phyloP scores from a whole-genome alignment of 2,888 invertebrate genomes.

The Seira ritae region DNA sequence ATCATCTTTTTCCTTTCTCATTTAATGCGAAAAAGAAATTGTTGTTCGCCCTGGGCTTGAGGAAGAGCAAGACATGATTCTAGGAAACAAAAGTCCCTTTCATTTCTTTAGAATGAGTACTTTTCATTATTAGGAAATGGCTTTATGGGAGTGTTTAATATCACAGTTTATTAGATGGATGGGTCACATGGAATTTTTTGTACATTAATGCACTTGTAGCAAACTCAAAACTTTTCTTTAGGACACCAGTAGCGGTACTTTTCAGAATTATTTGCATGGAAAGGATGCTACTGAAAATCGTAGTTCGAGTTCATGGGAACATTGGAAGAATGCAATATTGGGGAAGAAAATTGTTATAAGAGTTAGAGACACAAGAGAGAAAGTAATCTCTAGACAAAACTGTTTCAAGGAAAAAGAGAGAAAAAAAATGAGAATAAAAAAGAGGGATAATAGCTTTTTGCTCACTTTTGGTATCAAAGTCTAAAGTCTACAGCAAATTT shows the following conservation, averaged over 20 bases:
- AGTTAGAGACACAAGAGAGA: not conserved
- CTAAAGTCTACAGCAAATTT: too few species aligned
- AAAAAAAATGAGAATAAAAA: not conserved
- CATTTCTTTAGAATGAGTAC: not conserved
- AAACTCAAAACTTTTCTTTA: too few species aligned
- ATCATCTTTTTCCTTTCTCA: slow-evolving; percentile 52
- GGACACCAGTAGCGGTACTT: too few species aligned
- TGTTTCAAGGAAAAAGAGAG: slow-evolving; percentile 67
- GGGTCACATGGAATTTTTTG: too few species aligned
- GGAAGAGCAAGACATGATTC: not conserved
- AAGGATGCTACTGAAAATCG: not conserved
- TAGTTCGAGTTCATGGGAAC: too few species aligned
- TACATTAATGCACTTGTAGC: too few species aligned
- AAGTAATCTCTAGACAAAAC: slow-evolving; percentile 70
- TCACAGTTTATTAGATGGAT: too few species aligned
- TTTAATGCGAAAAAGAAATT: slow-evolving; percentile 26
- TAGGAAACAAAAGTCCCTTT: not conserved
- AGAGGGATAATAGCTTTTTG: slow-evolving; percentile 23
- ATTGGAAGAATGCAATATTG: too few species aligned
- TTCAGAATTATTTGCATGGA: slow-evolving; percentile 1
- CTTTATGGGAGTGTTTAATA: not conserved
- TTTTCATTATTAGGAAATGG: not conserved
- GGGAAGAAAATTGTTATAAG: not conserved
- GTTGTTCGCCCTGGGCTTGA: not conserved
- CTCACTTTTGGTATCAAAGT: slow-evolving; percentile 1